Percentiles rank a stretch among this genome's conserved stretches.
phyloP scores from a whole-genome alignment of 2,113 vertebrate genomes.

The Eleginops maclovinus region DNA sequence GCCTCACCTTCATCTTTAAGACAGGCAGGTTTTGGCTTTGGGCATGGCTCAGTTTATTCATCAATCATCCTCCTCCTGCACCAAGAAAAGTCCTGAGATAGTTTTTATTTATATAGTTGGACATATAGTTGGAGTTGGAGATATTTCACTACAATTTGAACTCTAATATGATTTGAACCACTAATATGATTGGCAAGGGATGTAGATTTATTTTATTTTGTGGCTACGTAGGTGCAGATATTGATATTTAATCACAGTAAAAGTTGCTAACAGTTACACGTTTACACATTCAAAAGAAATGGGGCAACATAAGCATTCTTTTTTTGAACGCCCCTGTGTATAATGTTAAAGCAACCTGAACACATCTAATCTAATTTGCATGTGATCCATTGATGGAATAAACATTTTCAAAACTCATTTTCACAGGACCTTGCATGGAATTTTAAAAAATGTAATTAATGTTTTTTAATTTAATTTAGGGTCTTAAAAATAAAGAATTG shows the following conservation, averaged over 20 bases:
- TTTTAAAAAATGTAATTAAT: neutral
- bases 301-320: neutral
- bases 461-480: neutral
- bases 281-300: neutral
- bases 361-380: no score
- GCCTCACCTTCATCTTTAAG: slow-evolving; percentile 45
- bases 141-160: neutral
- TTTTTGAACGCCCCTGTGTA: no score
- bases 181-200: neutral
- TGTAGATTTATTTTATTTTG: neutral
- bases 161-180: no score
- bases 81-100: slow-evolving; percentile 6
- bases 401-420: neutral
- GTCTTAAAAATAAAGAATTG: neutral
- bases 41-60: slow-evolving; percentile 18
- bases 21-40: slow-evolving; percentile 32
- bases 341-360: no score
- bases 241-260: no score
- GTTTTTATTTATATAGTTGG: neutral
- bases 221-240: neutral
- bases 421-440: neutral
- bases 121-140: neutral
- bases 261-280: no score
- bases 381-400: neutral
- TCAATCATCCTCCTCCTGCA: slow-evolving; percentile 12